phyloP scores from a whole-genome alignment of 2,797 vertebrate genomes.

The Dromococcyx pavoninus region DNA sequence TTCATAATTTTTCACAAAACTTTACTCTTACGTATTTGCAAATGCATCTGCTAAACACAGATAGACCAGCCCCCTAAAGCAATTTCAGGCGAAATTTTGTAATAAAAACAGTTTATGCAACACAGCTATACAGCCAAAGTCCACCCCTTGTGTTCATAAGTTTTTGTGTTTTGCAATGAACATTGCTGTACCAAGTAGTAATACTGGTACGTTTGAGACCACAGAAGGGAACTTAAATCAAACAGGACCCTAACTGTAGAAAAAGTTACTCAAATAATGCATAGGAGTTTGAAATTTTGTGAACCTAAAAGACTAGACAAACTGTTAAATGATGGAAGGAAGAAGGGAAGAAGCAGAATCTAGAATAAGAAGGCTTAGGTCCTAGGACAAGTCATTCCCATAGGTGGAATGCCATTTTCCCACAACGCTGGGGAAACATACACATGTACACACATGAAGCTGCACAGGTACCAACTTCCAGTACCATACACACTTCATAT shows the following conservation, averaged over 20 bases:
- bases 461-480: not conserved
- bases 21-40: not conserved
- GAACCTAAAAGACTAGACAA: not conserved
- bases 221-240: not conserved
- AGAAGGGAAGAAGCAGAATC: not conserved
- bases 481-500: not conserved
- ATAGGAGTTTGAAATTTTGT: not conserved
- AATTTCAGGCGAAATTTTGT: not conserved
- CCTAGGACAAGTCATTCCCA: not conserved
- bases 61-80: not conserved
- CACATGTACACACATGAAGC: accelerated
- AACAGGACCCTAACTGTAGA: not conserved
- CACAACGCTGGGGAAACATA: not conserved
- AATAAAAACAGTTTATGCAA: not conserved
- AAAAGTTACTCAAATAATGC: not conserved
- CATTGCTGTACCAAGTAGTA: not conserved
- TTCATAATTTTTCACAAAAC: not conserved
- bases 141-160: not conserved
- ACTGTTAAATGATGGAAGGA: not conserved
- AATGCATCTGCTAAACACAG: not conserved
- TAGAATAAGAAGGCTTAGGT: not conserved
- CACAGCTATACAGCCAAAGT: not conserved
- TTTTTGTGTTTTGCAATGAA: not conserved
- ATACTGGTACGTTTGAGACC: not conserved
- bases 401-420: not conserved